phyloP scores from a whole-genome alignment of 1,140 invertebrate species.

The Drosophila murphyi region DNA sequence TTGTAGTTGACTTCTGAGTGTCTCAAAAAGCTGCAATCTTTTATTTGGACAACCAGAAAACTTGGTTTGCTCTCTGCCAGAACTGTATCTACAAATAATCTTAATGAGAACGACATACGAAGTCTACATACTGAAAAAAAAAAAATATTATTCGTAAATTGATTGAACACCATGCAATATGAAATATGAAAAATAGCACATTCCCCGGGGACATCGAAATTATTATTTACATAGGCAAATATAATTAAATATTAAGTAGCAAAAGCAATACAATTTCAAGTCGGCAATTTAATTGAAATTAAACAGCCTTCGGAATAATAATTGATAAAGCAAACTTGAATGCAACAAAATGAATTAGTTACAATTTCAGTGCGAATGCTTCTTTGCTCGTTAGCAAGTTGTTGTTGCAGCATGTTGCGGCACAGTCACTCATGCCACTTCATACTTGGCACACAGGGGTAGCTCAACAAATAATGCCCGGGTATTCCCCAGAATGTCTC shows the following conservation, averaged over 20 bases:
- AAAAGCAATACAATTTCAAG: no score
- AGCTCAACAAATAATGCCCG: constrained; percentile 45
- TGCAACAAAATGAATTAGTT: no score
- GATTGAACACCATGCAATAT: no score
- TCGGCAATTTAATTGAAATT: no score
- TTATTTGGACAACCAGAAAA: neutral
- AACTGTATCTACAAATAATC: neutral
- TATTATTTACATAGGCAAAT: no score
- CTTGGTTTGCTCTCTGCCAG: neutral
- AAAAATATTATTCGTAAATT: no score
- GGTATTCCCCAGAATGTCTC: constrained; percentile 81
- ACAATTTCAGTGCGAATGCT: neutral
- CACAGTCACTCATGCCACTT: neutral
- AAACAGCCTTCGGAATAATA: no score
- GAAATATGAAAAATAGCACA: no score
- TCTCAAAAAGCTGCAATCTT: neutral
- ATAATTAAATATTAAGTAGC: no score
- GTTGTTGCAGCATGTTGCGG: neutral
- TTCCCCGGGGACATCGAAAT: no score
- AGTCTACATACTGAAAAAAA: no score
- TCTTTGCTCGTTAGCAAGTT: neutral
- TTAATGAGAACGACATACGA: neutral
- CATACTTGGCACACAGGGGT: neutral
- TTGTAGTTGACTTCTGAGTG: neutral
- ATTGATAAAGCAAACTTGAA: no score